Conservation (phyloP, 2,888 invertebrate species). For the Scaeva pyrastri region DNA sequence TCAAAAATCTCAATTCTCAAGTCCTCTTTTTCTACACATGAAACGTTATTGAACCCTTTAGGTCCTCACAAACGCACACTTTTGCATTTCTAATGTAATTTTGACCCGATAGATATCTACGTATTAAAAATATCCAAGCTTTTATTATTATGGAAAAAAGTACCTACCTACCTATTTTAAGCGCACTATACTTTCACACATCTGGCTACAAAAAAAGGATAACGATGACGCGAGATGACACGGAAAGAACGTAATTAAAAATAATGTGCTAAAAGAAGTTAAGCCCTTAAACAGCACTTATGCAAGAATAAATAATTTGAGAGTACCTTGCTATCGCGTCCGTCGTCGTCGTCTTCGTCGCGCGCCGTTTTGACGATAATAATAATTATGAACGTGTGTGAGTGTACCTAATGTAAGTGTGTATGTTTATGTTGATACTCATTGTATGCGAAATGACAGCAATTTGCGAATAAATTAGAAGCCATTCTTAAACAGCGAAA, state of each 20-base stretch:
- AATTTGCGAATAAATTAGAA: slow-evolving; percentile 46
- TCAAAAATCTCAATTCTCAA: no score
- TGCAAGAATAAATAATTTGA: slow-evolving; percentile 40
- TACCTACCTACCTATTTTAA: no score
- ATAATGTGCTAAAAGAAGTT: slow-evolving; percentile 39
- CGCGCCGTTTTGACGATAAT: background rate
- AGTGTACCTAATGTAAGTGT: background rate
- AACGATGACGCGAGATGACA: slow-evolving; percentile 29
- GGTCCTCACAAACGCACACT: background rate
- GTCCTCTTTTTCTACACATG: no score
- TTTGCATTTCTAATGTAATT: slow-evolving; percentile 1
- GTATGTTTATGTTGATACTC: background rate
- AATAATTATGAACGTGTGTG: slow-evolving; percentile 8
- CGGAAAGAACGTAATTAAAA: slow-evolving; percentile 39
- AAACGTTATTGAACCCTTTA: no score
- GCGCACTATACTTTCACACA: slow-evolving; percentile 31
- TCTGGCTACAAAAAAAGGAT: slow-evolving; percentile 24
- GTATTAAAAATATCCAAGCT: background rate
- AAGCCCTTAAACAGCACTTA: slow-evolving; percentile 21
- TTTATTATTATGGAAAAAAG: background rate
- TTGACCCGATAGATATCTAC: slow-evolving; percentile 11
- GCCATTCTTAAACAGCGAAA: slow-evolving; percentile 39
- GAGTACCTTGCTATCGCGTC: background rate
- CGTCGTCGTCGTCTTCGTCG: no score
- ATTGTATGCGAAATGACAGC: slow-evolving; percentile 39